Conservation (phyloP, 2,888 invertebrate genomes). For the Punctoribates punctum region DNA sequence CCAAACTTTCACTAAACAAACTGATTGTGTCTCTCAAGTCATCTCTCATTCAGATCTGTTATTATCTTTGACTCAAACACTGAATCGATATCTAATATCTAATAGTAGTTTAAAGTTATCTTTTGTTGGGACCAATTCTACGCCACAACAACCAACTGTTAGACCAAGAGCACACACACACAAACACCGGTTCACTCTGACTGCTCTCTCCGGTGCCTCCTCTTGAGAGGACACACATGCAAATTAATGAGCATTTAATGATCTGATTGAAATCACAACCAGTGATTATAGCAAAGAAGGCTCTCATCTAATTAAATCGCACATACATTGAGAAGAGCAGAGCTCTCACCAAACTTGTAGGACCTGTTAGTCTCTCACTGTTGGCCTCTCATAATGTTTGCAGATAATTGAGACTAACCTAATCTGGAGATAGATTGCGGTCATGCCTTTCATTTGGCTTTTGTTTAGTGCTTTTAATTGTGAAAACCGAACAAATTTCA, state of each 20-base stretch:
- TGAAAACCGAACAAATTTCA: not conserved
- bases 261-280: constrained; percentile 23
- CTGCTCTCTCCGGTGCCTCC: not conserved
- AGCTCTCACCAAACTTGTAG: not conserved
- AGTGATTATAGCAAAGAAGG: not conserved
- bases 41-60: not conserved
- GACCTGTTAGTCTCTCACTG: not conserved
- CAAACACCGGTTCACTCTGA: not conserved
- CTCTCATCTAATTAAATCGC: constrained; percentile 15
- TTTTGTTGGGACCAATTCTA: too few relatives aligned
- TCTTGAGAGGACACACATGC: not conserved
- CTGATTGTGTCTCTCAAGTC: not conserved
- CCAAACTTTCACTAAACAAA: constrained; percentile 6
- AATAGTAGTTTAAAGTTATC: too few relatives aligned
- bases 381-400: constrained; percentile 17
- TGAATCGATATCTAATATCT: too few relatives aligned
- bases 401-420: constrained; percentile 21
- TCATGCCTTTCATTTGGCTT: constrained; percentile 11
- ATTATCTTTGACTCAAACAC: not conserved
- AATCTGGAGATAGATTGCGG: constrained; percentile 7
- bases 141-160: not conserved
- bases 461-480: not conserved
- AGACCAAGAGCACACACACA: not conserved
- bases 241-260: constrained; percentile 32
- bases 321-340: not conserved